Evolutionary conservation across 2,888 invertebrate species (phyloP), one percentile per base, ranked within the genome.

Genomic region (Scrobipalpa costella): DNA sequence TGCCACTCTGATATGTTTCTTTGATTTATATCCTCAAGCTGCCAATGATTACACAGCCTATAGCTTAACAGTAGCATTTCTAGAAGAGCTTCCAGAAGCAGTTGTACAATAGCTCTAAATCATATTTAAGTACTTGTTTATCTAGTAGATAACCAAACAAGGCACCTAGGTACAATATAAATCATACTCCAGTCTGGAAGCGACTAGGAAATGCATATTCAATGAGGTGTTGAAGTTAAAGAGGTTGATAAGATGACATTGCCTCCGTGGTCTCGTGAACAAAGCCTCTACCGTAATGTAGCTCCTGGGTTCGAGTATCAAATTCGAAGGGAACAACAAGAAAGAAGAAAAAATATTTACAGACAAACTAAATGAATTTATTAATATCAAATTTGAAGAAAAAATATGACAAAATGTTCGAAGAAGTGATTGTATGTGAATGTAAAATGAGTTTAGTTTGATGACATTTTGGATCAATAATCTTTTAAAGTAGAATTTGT

Each of bases 71-170:
- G 13, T 19, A 9, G 8, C 17, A 17, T 17, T 34, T 7, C 33
- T 13, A 40, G 38, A 58, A 58, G 58, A 36, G 19, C 57, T 58
- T 58, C 15, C 36, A 58, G 40, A 15, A 60, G 59, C 52, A 57
- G 15, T 60, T 60, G 21, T 55, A 62, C 55, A 62, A 52, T 15
- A 70, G 76, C 68, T 79, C 76, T 83, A 82, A 84, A 86, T 84
- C 81, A 82, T 71, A n/a, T 69, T 77, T 74, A 78, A 75, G 77
- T 82, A 52, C 52, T 52, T 52, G 52, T 52, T 52, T 52, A 79
- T 73, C 71, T 73, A 77, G 73, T 73, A 76, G 74, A 76, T 78
- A 77, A 65, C 83, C 81, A 80, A 84, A 85, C 78, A 85, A 73
- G 83, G 83, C 70, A 74, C 71, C 70, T 75, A 76, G 72, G 66